Percentiles rank a stretch among this genome's conserved stretches.
Evolutionary conservation across 2,113 vertebrate genomes (phyloP).

Genomic region (Tachysurus vachellii): DNA sequence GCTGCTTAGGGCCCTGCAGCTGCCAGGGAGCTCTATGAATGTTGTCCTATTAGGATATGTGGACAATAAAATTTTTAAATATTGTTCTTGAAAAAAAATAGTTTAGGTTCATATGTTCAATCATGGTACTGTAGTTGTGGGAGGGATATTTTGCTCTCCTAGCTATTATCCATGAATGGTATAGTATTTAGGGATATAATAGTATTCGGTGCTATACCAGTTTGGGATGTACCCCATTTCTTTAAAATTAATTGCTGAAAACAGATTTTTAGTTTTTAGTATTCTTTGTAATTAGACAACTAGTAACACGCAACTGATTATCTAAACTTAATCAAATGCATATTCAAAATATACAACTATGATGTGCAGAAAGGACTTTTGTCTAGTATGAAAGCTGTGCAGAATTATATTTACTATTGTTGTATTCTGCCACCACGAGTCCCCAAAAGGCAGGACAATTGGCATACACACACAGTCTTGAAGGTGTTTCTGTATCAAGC

Average conservation of each 20-base stretch:
- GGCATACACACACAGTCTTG: not conserved
- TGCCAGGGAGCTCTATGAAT: not conserved
- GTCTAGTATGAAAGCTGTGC: not conserved
- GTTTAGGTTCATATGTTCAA: not conserved
- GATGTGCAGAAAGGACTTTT: not conserved
- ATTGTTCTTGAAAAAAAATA: not conserved
- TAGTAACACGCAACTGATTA: not conserved
- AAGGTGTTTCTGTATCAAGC: not conserved
- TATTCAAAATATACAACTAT: not conserved
- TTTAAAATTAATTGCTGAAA: not conserved
- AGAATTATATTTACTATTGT: not conserved
- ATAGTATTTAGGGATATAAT: not conserved
- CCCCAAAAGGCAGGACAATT: not conserved
- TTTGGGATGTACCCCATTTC: not conserved
- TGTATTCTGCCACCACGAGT: not conserved
- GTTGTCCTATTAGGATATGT: not conserved
- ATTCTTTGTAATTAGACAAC: not conserved
- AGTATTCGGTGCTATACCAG: not conserved
- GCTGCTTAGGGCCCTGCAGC: not conserved
- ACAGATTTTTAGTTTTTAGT: not conserved
- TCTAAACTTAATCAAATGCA: not conserved
- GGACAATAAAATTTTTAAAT: not conserved
- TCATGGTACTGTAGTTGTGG: not conserved
- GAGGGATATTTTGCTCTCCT: not conserved
- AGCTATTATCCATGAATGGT: not conserved